Evolutionary conservation across 2,797 vertebrate genomes (phyloP).

Genomic region (Channallabes apus): DNA sequence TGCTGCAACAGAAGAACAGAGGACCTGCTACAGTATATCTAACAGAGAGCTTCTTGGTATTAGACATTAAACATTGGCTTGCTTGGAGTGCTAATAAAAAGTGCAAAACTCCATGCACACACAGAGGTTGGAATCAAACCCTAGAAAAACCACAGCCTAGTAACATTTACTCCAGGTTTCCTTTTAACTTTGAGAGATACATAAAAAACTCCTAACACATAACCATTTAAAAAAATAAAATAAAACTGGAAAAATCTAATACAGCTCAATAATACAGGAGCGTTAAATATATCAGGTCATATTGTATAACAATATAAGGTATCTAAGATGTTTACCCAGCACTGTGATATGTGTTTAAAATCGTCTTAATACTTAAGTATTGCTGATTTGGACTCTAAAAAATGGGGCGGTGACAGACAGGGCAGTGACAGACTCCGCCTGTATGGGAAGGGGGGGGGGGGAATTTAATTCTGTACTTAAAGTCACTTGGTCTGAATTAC

Average conservation of each 20-base stretch:
- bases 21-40: too few species aligned
- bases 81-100: too few species aligned
- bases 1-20: too few species aligned
- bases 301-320: background rate
- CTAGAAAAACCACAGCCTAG: background rate
- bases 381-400: conserved; percentile 1
- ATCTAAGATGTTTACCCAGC: background rate
- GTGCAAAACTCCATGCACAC: too few species aligned
- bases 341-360: too few species aligned
- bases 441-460: conserved; percentile 35
- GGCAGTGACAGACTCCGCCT: conserved; percentile 19
- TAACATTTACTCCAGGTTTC: background rate
- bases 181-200: too few species aligned
- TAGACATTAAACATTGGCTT: too few species aligned
- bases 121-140: too few species aligned
- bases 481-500: conserved; percentile 72
- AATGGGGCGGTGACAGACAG: conserved; percentile 34
- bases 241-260: background rate
- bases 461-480: conserved; percentile 68
- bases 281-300: background rate
- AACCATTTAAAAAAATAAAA: too few species aligned
- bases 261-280: background rate
- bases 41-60: too few species aligned
- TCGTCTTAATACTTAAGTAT: too few species aligned
- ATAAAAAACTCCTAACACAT: background rate